Evolutionary conservation across 2,113 vertebrate genomes (phyloP).

Genomic region (Tetrax tetrax): DNA sequence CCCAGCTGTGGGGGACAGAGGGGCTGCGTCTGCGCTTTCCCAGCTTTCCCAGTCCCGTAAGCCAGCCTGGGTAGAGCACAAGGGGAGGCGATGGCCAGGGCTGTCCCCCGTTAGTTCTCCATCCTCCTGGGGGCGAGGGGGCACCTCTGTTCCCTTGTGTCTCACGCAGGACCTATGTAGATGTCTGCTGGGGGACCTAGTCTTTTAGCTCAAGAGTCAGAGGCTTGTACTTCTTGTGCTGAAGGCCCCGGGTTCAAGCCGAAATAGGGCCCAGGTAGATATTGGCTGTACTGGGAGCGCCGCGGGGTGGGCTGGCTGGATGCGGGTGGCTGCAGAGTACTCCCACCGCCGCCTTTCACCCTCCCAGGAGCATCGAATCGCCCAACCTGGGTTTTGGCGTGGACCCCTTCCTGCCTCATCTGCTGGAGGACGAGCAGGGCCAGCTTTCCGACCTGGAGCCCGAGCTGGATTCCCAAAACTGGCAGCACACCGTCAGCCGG

Average conservation of each 20-base stretch:
- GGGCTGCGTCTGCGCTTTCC: background rate
- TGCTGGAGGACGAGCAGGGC: constrained; percentile 85
- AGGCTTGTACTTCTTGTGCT: constrained; percentile 10
- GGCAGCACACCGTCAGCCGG: constrained; percentile 85
- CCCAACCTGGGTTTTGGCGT: constrained; percentile 77
- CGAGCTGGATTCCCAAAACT: constrained; percentile 83
- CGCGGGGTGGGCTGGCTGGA: background rate
- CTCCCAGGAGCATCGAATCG: constrained; percentile 83
- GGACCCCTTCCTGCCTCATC: constrained; percentile 77
- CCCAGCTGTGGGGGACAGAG: background rate
- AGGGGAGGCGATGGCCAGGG: background rate
- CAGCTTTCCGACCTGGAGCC: constrained; percentile 74
- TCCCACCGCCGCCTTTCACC: background rate
- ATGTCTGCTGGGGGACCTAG: constrained; percentile 3
- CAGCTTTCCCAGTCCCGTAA: background rate
- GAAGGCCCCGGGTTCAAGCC: background rate
- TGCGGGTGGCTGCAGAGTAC: background rate
- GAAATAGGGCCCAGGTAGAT: constrained; percentile 32
- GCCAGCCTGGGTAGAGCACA: background rate
- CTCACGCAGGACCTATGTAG: background rate
- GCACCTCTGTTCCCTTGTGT: constrained; percentile 34
- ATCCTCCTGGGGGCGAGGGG: background rate
- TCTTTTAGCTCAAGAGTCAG: background rate
- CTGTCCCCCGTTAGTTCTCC: background rate
- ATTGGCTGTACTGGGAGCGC: background rate